Percentiles rank a stretch among this genome's conserved stretches.
Evolutionary conservation across 1,140 invertebrate species (phyloP).

Genomic region (Microplitis demolitor): DNA sequence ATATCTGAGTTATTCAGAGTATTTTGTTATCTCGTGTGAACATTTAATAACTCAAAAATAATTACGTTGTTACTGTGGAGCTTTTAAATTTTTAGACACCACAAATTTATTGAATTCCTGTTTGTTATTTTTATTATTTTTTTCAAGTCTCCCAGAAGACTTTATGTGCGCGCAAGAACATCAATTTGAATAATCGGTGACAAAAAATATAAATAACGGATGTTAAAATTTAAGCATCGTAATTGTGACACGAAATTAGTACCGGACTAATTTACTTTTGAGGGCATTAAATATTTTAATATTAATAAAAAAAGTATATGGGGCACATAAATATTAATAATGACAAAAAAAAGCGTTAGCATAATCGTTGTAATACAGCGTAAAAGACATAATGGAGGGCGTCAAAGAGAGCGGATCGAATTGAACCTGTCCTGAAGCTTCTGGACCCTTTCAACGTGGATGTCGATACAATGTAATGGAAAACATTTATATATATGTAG

Average conservation of each 20-base stretch:
- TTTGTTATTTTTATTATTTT: too few species aligned
- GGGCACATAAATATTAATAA: slow-evolving; percentile 1
- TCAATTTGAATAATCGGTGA: not conserved
- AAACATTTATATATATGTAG: not conserved
- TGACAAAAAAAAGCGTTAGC: not conserved
- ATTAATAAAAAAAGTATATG: not conserved
- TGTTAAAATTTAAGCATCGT: not conserved
- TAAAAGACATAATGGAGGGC: not conserved
- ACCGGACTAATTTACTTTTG: not conserved
- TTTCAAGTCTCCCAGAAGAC: too few species aligned
- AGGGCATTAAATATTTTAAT: not conserved
- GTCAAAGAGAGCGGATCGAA: slow-evolving; percentile 13
- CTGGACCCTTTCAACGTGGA: slow-evolving; percentile 4
- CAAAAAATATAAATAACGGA: not conserved
- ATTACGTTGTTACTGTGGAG: too few species aligned
- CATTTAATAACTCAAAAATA: not conserved
- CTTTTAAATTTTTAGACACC: too few species aligned
- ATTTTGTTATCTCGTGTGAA: not conserved
- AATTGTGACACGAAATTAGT: not conserved
- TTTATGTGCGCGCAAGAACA: too few species aligned
- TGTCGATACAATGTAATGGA: not conserved
- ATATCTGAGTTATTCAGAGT: not conserved
- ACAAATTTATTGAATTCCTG: too few species aligned
- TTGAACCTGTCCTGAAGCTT: slow-evolving; percentile 6
- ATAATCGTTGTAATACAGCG: slow-evolving; percentile 9